These are phyloP conservation scores for Anoplopoma fimbria DNA, from an alignment of 2,113 vertebrate genomes.

Conservation along the genomic window DNA sequence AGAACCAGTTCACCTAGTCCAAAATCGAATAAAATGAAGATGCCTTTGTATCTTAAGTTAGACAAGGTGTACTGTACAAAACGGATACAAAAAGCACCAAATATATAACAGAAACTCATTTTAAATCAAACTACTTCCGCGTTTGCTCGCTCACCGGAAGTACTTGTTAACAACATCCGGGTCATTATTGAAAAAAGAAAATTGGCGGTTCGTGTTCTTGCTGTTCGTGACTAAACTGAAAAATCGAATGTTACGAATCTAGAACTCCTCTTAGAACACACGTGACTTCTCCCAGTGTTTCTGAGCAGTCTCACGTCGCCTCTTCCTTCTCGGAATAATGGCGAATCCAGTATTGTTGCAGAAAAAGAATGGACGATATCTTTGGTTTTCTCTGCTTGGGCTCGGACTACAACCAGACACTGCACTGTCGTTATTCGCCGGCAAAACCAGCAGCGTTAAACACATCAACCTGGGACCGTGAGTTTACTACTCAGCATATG, in stretches of 20 bases:
- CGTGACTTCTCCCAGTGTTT: fast-evolving
- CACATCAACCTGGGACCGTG: conserved; percentile 80
- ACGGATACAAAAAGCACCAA: not conserved
- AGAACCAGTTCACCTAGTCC: not conserved
- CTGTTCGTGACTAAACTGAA: no score
- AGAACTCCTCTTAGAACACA: fast-evolving
- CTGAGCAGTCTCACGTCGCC: fast-evolving
- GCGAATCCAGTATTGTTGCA: conserved; percentile 42
- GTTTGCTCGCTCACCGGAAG: conserved; percentile 40
- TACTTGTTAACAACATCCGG: conserved; percentile 55
- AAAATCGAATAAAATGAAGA: not conserved
- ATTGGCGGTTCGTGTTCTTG: conserved; percentile 65
- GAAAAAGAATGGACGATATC: conserved; percentile 69
- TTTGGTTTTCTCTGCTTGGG: conserved; percentile 80
- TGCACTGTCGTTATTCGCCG: conserved; percentile 5
- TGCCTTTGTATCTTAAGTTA: not conserved
- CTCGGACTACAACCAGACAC: conserved; percentile 78
- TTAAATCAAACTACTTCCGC: no score
- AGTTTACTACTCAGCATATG: conserved; percentile 50
- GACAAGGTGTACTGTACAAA: not conserved
- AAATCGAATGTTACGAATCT: not conserved
- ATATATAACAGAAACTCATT: not conserved
- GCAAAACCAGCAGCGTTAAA: conserved; percentile 52
- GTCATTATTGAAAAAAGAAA: conserved; percentile 35
- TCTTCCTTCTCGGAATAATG: conserved; percentile 31